These are phyloP conservation scores for Apus apus DNA, from an alignment of 2,113 vertebrate genomes.

Conservation along the genomic window DNA sequence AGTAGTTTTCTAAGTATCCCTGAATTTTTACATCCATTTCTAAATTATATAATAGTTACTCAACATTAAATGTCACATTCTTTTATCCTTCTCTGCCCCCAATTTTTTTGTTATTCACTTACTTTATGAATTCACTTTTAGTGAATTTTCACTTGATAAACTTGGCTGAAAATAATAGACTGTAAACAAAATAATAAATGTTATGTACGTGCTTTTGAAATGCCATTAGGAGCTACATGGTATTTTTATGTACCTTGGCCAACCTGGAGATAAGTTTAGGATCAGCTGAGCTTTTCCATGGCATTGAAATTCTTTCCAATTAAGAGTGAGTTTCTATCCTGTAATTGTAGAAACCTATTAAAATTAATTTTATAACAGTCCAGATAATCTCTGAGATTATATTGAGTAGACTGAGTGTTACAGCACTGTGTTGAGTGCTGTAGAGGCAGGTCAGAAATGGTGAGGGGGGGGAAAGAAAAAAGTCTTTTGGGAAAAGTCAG, in stretches of 20 bases:
- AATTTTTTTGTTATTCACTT: not conserved
- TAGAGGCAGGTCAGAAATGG: too few species aligned
- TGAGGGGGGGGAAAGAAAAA: too few species aligned
- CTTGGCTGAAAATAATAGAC: not conserved
- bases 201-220: not conserved
- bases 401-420: not conserved
- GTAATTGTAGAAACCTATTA: not conserved
- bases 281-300: not conserved
- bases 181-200: constrained; percentile 9
- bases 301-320: not conserved
- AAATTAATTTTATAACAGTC: not conserved
- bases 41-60: not conserved
- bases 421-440: not conserved
- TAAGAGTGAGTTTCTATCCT: not conserved
- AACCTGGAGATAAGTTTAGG: not conserved
- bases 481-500: not conserved
- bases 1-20: not conserved
- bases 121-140: not conserved
- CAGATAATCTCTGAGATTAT: not conserved
- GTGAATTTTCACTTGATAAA: constrained; percentile 9
- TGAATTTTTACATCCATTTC: not conserved
- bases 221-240: not conserved
- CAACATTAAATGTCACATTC: not conserved
- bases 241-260: not conserved
- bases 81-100: not conserved